These are phyloP conservation scores for Hydractinia symbiolongicarpus DNA, from an alignment of 30 jellyfish, hydroid and myxozoan genomes.

Conservation along the genomic window DNA sequence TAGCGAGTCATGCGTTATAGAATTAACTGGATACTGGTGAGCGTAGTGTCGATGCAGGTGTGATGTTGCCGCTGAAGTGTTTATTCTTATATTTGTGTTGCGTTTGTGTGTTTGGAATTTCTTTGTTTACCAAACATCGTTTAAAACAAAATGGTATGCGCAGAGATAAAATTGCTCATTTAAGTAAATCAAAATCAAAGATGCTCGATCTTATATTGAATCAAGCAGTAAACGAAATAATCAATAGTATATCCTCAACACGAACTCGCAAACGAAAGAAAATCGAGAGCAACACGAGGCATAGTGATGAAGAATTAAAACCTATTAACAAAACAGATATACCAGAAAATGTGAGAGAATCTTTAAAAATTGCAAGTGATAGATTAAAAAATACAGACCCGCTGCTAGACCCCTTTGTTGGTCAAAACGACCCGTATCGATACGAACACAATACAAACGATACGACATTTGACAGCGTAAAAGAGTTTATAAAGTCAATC, in stretches of 20 bases:
- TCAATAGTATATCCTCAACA: slow-evolving; percentile 3
- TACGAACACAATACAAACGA: neutral
- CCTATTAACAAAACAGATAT: neutral
- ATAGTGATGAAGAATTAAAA: neutral
- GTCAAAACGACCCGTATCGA: neutral
- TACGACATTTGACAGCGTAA: no score
- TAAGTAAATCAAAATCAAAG: neutral
- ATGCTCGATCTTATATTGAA: neutral
- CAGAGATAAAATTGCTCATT: neutral
- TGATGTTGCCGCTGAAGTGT: no score
- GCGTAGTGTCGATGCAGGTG: no score
- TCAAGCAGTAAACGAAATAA: neutral
- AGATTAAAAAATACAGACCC: neutral
- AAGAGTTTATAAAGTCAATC: no score
- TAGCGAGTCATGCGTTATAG: no score
- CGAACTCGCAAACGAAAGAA: neutral
- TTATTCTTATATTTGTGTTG: no score
- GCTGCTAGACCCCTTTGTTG: slow-evolving; percentile 8
- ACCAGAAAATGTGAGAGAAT: neutral
- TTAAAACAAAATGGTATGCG: neutral
- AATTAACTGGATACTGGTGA: no score
- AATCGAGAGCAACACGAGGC: neutral
- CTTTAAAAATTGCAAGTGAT: neutral
- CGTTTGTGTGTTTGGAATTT: no score
- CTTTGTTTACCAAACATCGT: neutral